phyloP scores from a whole-genome alignment of 2,797 vertebrate species.

The Selene dorsalis region DNA sequence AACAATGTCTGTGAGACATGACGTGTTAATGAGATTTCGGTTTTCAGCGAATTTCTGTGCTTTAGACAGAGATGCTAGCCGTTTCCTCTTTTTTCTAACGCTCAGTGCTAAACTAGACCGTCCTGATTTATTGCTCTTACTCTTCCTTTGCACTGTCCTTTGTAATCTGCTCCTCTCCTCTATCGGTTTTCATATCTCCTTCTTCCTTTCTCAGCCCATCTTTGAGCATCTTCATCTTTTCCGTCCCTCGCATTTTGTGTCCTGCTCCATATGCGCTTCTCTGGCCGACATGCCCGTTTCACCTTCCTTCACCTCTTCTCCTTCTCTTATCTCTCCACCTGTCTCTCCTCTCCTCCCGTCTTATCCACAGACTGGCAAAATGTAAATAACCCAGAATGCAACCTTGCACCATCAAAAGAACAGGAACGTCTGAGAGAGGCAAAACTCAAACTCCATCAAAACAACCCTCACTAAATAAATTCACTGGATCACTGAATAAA shows the following conservation, averaged over 20 bases:
- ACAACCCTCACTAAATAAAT: slow-evolving; percentile 57
- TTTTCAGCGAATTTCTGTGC: background rate
- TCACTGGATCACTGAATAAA: slow-evolving; percentile 48
- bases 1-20: background rate
- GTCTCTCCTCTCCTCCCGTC: slow-evolving; percentile 28
- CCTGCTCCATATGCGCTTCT: slow-evolving; percentile 7
- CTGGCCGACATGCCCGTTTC: slow-evolving; percentile 15
- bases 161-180: background rate
- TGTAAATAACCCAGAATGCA: slow-evolving; percentile 48
- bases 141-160: background rate
- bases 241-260: no score
- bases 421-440: slow-evolving; percentile 23
- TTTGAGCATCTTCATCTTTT: slow-evolving; percentile 1
- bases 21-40: background rate
- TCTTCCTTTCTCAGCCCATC: background rate
- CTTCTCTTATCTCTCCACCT: background rate
- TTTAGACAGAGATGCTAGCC: background rate
- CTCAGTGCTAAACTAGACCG: slow-evolving; percentile 3
- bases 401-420: slow-evolving; percentile 41
- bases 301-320: slow-evolving; percentile 15
- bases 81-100: background rate
- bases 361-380: slow-evolving; percentile 39
- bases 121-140: slow-evolving; percentile 4
- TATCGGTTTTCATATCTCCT: background rate
- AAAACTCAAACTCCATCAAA: slow-evolving; percentile 51